phyloP scores from a whole-genome alignment of 2,888 invertebrate genomes.

The Mayetiola destructor region DNA sequence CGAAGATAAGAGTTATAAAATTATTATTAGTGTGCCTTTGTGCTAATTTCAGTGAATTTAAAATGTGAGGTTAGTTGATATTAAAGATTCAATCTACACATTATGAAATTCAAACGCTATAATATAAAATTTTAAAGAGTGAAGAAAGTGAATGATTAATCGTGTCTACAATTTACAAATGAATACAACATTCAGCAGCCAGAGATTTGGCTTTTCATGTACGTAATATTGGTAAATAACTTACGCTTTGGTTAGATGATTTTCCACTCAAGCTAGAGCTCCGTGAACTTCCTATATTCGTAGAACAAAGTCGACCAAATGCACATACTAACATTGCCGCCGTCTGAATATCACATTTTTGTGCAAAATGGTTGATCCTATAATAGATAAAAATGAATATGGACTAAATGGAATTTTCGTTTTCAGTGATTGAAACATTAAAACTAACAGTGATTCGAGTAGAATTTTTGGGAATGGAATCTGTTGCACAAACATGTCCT shows the following conservation, averaged over 20 bases:
- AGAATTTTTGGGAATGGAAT: constrained; percentile 79
- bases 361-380: constrained; percentile 68
- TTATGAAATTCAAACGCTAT: too few relatives aligned
- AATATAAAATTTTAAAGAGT: too few relatives aligned
- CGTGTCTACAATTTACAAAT: too few relatives aligned
- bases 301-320: constrained; percentile 54
- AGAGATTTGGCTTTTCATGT: too few relatives aligned
- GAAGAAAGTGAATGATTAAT: too few relatives aligned
- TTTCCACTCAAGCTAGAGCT: constrained; percentile 40
- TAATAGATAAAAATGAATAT: constrained; percentile 18
- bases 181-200: too few relatives aligned
- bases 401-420: not conserved
- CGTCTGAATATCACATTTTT: constrained; percentile 75
- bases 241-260: constrained; percentile 41
- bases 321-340: constrained; percentile 86
- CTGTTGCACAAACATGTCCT: constrained; percentile 59
- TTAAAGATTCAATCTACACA: too few relatives aligned
- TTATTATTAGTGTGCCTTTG: too few relatives aligned
- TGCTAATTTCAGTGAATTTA: too few relatives aligned
- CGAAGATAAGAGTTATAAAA: too few relatives aligned
- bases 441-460: constrained; percentile 67
- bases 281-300: constrained; percentile 14
- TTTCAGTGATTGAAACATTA: not conserved
- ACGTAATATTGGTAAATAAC: too few relatives aligned
- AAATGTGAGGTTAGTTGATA: too few relatives aligned